Evolutionary conservation across 2,113 vertebrate genomes (phyloP), one percentile per base, ranked within the genome.

Genomic region (Lathamus discolor): DNA sequence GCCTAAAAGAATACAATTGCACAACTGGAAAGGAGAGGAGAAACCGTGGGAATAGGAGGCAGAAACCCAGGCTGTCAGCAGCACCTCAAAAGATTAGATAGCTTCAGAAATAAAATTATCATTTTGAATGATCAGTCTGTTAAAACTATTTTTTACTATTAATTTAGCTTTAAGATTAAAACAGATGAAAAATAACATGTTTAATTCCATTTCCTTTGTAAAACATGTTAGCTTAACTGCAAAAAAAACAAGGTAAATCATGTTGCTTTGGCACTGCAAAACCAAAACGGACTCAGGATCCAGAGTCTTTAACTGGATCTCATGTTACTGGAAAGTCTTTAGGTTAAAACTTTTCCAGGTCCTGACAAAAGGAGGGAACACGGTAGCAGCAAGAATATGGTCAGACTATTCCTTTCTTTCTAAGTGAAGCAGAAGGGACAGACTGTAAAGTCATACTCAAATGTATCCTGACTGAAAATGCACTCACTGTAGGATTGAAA

Each of bases 381-480:
- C 0, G 0, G 5, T 18, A 89, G 29, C 37, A 72, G 10, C 23
- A 77, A 83, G 11, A 43, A 3, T 1, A 0, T 67, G 25, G 31
- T 49, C 33, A 88, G 31, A 52, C 4, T 5, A 52, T n/a, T 44
- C 5, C 10, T 59, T n/a, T 29, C 14, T 69, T 76, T 70, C 28
- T 17, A 49, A 69, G 16, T 33, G 28, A 92, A 63, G 31, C 5
- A 86, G 43, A 52, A 16, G 2, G 2, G 5, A 25, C n/a, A 44
- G 43, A 61, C 35, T 59, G 25, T 19, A 59, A 95, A 81, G 70
- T 43, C 39, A 13, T 43, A 41, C 8, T 81, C 19, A 82, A 13
- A 59, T 0, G 1, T 28, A 54, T 2, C 4, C 13, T 74, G 25
- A 63, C 14, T 74, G 27, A 66, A 7, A 85, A 33, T 0, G 0